Evolutionary conservation across 2,888 invertebrate genomes (phyloP), one percentile per base, ranked within the genome.

Genomic region (Leucania comma): DNA sequence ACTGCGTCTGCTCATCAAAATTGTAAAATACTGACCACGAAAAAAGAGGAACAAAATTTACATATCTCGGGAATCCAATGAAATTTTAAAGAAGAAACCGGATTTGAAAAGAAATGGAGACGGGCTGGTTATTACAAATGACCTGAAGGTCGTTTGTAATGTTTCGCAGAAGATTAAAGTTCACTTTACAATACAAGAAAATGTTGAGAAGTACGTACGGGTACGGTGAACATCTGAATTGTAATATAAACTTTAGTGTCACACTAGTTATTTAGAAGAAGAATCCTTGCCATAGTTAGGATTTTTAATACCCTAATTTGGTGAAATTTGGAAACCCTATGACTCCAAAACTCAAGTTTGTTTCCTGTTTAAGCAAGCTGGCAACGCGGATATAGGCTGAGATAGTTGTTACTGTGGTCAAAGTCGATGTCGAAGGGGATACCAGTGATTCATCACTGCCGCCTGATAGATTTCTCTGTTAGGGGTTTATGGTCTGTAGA

Each of bases 61-160:
- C 46, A 32, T 35, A 29, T 17, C n/a, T 22, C 26, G 46, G 4
- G 29, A 51, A 42, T 38, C 10, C 14, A 35, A 61, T 61, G 22
- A 60, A 57, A 20, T 68, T 57, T 35, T 26, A 48, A 35, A 24
- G 9, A 3, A n/a, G 26, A 50, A 63, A 63, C 58, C 26, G 42
- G 38, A 65, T 65, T 64, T 46, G 22, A 5, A 72, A 63, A 57
- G 22, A 48, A 79, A 75, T 61, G 20, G 29, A 61, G 50, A 51
- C 24, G 51, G 48, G 42, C 38, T 75, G 35, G 48, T 81, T 77
- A 51, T 68, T 48, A 80, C 56, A 57, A n/a, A n/a, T n/a, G n/a
- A 63, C 56, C n/a, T 53, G 69, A 68, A 77, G 69, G 76, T 48
- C 77, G 63, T 32, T 57, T n/a, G 32, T 61, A 51, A 63, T 75